phyloP scores from a whole-genome alignment of 2,113 vertebrate genomes.

The Chlamydotis undulata region DNA sequence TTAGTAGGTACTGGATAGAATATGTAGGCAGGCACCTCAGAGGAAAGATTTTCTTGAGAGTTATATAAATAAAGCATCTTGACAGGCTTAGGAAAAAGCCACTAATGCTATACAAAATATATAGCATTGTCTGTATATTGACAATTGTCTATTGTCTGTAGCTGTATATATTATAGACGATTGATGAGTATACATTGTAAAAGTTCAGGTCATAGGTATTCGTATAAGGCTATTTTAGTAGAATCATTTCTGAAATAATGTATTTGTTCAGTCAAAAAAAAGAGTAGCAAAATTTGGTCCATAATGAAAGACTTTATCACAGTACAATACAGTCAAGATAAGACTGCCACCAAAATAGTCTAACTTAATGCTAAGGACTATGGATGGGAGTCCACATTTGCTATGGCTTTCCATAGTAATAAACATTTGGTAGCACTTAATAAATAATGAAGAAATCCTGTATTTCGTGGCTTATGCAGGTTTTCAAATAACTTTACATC shows the following conservation, averaged over 20 bases:
- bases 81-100: neutral
- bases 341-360: neutral
- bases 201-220: neutral
- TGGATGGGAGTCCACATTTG: neutral
- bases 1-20: neutral
- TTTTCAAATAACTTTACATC: neutral
- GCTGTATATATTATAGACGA: neutral
- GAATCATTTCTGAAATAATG: neutral
- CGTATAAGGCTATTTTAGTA: neutral
- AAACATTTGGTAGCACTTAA: neutral
- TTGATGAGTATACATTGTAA: neutral
- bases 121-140: too few relatives aligned
- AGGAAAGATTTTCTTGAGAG: neutral
- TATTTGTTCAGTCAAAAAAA: neutral
- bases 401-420: neutral
- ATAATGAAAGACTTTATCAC: neutral
- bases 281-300: neutral
- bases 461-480: neutral
- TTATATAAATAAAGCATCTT: neutral
- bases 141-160: neutral
- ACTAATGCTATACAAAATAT: neutral
- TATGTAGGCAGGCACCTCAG: neutral
- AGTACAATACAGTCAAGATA: neutral
- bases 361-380: neutral
- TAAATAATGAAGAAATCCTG: neutral